Evolutionary conservation across 2,888 invertebrate species (phyloP).

Genomic region (Zhuqinia jingwanae): DNA sequence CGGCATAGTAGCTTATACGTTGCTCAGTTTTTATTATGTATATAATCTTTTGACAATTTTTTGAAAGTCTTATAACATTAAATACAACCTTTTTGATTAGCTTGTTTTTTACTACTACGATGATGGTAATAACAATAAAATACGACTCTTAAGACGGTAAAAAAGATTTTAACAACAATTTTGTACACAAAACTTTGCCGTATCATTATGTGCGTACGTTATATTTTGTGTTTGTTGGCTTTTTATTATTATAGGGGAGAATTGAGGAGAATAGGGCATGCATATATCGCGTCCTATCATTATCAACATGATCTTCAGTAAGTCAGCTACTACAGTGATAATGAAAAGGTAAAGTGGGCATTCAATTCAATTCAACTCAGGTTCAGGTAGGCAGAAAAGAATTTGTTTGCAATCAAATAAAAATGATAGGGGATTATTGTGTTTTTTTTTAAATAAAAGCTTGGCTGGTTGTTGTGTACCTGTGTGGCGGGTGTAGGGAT

Average conservation of each 20-base stretch:
- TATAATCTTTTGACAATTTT: conserved; percentile 37
- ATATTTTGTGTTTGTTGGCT: no score
- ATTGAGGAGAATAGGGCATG: no score
- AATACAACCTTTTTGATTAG: conserved; percentile 27
- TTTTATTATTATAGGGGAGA: no score
- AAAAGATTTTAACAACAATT: not conserved
- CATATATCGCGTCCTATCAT: no score
- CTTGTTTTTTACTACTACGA: conserved; percentile 31
- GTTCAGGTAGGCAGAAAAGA: not conserved
- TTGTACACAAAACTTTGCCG: no score
- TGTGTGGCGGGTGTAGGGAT: not conserved
- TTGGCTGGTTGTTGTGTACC: not conserved
- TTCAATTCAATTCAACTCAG: not conserved
- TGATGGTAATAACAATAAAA: conserved; percentile 26
- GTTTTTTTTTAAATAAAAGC: no score
- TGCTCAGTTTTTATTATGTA: no score
- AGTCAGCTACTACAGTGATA: not conserved
- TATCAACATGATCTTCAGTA: no score
- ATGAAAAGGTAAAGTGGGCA: conserved; percentile 13
- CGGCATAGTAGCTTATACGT: not conserved
- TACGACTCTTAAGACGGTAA: not conserved
- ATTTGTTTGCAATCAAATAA: conserved; percentile 61
- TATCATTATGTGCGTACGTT: no score
- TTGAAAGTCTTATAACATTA: conserved; percentile 19
- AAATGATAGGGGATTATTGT: conserved; percentile 19